phyloP scores from a whole-genome alignment of 2,797 vertebrate species.

The Sebastes vulpes region DNA sequence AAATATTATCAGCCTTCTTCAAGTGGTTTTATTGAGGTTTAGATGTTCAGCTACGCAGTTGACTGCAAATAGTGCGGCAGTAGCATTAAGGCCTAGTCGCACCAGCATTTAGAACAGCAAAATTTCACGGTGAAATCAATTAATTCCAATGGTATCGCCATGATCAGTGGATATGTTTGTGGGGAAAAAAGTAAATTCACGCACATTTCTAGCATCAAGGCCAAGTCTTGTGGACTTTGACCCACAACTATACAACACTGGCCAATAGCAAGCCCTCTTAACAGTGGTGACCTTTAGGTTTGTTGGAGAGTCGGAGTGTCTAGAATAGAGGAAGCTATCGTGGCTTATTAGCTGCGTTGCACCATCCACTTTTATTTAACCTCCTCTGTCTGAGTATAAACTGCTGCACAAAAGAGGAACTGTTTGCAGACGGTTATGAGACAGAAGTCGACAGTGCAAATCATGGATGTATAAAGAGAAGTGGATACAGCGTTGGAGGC shows the following conservation, averaged over 20 bases:
- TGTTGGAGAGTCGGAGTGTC: no score
- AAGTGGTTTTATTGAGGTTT: not conserved
- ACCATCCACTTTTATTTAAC: no score
- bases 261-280: not conserved
- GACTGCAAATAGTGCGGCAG: not conserved
- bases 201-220: not conserved
- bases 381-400: no score
- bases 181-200: not conserved
- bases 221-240: not conserved
- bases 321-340: not conserved
- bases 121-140: not conserved
- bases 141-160: not conserved
- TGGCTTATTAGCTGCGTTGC: no score
- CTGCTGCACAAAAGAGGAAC: not conserved
- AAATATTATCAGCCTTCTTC: not conserved
- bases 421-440: not conserved
- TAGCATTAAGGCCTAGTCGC: not conserved
- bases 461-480: no score
- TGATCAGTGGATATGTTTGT: not conserved
- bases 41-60: not conserved
- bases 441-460: not conserved
- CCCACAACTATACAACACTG: not conserved
- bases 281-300: not conserved
- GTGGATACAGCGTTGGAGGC: no score
- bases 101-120: no score